Evolutionary conservation across 1,140 invertebrate species (phyloP).

Genomic region (Chironomus striatipennis): DNA sequence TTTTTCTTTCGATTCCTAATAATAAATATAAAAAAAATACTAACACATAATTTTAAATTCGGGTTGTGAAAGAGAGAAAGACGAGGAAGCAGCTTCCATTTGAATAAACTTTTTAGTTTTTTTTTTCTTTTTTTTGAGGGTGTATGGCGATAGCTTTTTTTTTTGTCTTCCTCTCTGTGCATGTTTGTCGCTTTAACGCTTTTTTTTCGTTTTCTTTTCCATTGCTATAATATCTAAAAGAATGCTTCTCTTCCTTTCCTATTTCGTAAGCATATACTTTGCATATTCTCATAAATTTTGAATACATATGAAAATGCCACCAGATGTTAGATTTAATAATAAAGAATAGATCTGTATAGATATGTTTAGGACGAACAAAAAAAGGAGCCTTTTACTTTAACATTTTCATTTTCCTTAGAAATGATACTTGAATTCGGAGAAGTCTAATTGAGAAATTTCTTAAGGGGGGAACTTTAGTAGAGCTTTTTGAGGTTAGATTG

Average conservation of each 20-base stretch:
- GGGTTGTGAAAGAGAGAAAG: neutral
- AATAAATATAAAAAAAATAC: neutral
- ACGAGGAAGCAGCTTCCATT: neutral
- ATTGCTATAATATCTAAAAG: neutral
- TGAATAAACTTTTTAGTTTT: conserved; percentile 7
- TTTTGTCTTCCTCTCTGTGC: neutral
- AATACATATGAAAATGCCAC: neutral
- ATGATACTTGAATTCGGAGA: neutral
- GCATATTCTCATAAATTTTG: neutral
- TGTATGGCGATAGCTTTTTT: too few species aligned
- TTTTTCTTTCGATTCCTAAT: neutral
- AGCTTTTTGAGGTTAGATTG: too few species aligned
- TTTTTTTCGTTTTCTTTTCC: neutral
- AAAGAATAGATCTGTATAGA: neutral
- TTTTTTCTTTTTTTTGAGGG: too few species aligned
- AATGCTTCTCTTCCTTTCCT: neutral
- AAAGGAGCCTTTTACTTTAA: conserved; percentile 5
- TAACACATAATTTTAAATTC: too few species aligned
- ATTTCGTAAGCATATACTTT: neutral
- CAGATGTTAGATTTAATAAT: conserved; percentile 11
- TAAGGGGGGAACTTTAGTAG: too few species aligned
- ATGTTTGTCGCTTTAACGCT: conserved; percentile 6
- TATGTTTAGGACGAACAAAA: neutral
- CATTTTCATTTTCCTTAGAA: neutral
- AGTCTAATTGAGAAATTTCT: too few species aligned